Base-by-base conservation (phyloP, 2,797 vertebrate genomes). In the Premnoplex brunnescens region DNA sequence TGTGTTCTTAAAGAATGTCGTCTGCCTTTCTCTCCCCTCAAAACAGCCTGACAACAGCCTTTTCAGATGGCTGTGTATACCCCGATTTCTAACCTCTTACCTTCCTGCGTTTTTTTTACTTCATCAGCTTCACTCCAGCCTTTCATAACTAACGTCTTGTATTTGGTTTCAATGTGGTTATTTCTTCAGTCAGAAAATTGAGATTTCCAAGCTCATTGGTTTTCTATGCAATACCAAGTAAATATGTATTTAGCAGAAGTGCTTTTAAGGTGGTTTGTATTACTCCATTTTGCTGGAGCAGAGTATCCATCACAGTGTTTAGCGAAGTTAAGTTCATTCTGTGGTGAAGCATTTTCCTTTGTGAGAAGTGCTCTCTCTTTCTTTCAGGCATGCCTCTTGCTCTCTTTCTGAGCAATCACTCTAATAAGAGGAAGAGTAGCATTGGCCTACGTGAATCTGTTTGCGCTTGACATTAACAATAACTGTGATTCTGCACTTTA, bases 401-500 rank as follows among this genome's bases (percentile, higher is more conserved):
- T 64, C 18, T 55, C 56, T 78, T 48, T 55, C 28, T 30, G 51
- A 91, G 73, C 49, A 62, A 12, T 95, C 93, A 23, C 16, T 73
- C 51, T 24, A 5, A 54, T n/a, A 27, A 28, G n/a, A 79, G 34
- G 55, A 81, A 30, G 62, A 78, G 36, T 39, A 10, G 41, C 13
- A 2, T 11, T 89, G 69, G 74, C 66, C 83, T 84, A 12, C 51
- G 9, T 81, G 78, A 68, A 84, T 79, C 48, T 84, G 6, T 76
- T 89, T 82, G 64, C n/a, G 15, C 76, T 84, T 88, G 69, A 49
- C 54, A 28, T 49, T 2, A 4, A 48, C 69, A 86, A 59, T 63
- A 84, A 39, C 44, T 69, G 2, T 62, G 73, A 76, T 85, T 78
- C 55, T 95, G 91, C 55, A 67, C 79, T 96, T 93, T 16, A 48